phyloP scores from a whole-genome alignment of 2,113 vertebrate genomes.

The Spheniscus mendiculus region DNA sequence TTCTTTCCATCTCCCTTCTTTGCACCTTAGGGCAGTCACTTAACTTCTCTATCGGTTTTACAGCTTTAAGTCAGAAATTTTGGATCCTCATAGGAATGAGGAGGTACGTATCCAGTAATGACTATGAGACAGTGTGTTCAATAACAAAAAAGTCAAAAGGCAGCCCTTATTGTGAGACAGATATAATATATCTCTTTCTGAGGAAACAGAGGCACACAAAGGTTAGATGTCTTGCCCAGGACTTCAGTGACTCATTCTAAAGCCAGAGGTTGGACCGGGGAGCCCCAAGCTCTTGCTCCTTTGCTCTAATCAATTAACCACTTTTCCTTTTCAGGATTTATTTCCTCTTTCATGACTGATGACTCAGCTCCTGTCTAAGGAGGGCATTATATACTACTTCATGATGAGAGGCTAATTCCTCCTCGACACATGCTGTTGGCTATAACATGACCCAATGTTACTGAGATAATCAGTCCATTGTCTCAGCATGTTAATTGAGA shows the following conservation, averaged over 20 bases:
- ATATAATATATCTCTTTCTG: background rate
- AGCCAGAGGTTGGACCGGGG: background rate
- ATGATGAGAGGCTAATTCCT: background rate
- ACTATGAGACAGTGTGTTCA: fast-evolving
- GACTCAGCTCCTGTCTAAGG: background rate
- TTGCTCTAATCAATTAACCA: background rate
- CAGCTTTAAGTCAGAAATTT: background rate
- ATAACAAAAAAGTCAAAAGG: background rate
- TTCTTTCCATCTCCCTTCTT: background rate
- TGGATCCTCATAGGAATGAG: fast-evolving
- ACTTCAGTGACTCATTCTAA: background rate
- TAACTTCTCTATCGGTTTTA: background rate
- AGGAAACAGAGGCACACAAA: background rate
- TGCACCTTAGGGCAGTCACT: background rate
- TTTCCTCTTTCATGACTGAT: background rate
- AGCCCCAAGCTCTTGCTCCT: background rate
- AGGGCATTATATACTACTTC: background rate
- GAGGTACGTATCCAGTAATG: background rate
- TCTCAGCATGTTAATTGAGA: constrained; percentile 37
- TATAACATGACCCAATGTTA: background rate
- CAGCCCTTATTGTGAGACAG: background rate
- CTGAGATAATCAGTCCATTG: constrained; percentile 32
- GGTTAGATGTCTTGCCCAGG: background rate
- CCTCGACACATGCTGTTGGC: background rate
- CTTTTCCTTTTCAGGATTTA: background rate